phyloP scores from a whole-genome alignment of 2,888 invertebrate genomes.

The Dusona sp. region DNA sequence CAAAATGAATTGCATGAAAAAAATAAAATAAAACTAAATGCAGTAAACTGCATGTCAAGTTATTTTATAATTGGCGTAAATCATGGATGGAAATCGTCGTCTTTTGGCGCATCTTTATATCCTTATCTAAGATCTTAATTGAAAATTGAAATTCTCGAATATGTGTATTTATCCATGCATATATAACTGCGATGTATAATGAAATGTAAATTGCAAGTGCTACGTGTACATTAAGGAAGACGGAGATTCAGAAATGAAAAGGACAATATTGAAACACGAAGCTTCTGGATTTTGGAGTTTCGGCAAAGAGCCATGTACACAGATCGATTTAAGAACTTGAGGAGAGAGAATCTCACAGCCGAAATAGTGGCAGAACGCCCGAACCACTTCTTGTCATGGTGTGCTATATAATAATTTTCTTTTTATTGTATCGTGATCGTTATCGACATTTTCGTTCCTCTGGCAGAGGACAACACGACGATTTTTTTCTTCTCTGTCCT shows the following conservation, averaged over 20 bases:
- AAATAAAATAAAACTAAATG: slow-evolving; percentile 15
- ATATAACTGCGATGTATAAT: background rate
- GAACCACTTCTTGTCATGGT: slow-evolving; percentile 69
- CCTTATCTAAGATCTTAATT: slow-evolving; percentile 32
- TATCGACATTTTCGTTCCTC: slow-evolving; percentile 74
- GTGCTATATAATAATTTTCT: slow-evolving; percentile 53
- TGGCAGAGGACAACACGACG: slow-evolving; percentile 37
- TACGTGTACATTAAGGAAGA: background rate
- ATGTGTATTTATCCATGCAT: background rate
- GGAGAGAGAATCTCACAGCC: background rate
- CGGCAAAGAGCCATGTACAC: slow-evolving; percentile 24
- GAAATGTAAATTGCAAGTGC: background rate
- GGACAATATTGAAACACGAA: slow-evolving; percentile 7
- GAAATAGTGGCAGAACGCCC: slow-evolving; percentile 59
- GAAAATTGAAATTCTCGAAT: slow-evolving; percentile 48
- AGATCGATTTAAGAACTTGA: slow-evolving; percentile 16
- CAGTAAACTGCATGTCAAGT: background rate
- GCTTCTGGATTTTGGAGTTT: slow-evolving; percentile 37
- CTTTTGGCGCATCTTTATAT: background rate
- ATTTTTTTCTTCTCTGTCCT: background rate
- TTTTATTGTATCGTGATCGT: slow-evolving; percentile 82
- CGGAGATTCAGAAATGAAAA: background rate
- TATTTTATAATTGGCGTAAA: slow-evolving; percentile 1
- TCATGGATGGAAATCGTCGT: background rate
- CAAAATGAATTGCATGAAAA: background rate